Base-by-base conservation (phyloP, 53 echinoderm and acorn worm species). In the Arbacia lixula region DNA sequence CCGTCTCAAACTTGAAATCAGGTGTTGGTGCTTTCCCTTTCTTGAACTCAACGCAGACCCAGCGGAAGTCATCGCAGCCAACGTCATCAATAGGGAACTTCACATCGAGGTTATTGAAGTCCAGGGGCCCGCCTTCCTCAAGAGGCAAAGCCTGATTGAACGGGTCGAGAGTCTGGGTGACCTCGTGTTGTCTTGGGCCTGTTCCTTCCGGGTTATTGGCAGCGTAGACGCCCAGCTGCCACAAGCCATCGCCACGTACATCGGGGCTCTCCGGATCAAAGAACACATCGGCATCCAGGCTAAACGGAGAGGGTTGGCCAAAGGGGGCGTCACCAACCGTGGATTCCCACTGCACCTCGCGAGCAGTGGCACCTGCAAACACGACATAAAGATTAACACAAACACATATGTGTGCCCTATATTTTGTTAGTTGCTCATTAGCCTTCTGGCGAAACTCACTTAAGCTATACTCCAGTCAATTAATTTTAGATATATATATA, bases 31-130 rank as follows among this genome's bases (percentile, higher is more conserved):
- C 54, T 51, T 87, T 89, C 8, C 96, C 93, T 66, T 89, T 88
- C 37, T 77, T 79, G 75, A 95, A 95, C 79, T 95, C 96, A 38
- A 95, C 36, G 68, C 96, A 95, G 36, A 95, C 86, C 85, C 71
- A 95, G 4, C 83, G 56, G 85, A 60, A 87, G 1, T 95, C 92
- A 50, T 85, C 89, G 60, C 95, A 95, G 60, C 95, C 95, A 3
- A 95, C 66, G 3, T 89, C 73, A 49, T 89, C 87, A 36, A 95
- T 90, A 12, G 84, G 87, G 65, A 95, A 82, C n/a, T 71, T 53
- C 60, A 89, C 65, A 72, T 72, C 69, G 31, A 92, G 51, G 66
- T 92, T 84, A 29, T 77, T 85, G 76, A 95, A 95, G 38, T 85
- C 42, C 9, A 95, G 79, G 6, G 89, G 89, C 5, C 89, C 89